A percentile compares a stretch with the other conserved stretches of the same genome.
Conservation (phyloP, 2,888 invertebrate species). For the Apotomis capreana region DNA sequence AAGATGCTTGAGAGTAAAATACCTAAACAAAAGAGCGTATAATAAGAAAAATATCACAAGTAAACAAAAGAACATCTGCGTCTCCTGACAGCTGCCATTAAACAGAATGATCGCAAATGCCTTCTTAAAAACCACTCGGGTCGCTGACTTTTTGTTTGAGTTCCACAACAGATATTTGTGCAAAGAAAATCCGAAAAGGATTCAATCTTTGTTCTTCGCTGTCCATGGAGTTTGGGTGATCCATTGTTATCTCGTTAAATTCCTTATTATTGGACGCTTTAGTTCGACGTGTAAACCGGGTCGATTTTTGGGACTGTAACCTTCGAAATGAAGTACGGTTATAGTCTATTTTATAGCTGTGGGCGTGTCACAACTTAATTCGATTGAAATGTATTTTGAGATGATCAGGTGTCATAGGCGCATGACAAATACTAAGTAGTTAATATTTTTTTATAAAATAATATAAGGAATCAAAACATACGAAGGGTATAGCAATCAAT, state of each 20-base stretch:
- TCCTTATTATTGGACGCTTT: background rate
- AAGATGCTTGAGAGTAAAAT: background rate
- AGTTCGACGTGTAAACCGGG: background rate
- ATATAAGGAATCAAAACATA: no score
- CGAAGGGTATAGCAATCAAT: no score
- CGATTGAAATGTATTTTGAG: no score
- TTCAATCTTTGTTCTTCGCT: constrained; percentile 20
- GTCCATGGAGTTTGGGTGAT: constrained; percentile 3
- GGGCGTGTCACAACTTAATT: no score
- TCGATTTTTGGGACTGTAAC: background rate
- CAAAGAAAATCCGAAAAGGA: constrained; percentile 12
- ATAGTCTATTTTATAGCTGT: no score
- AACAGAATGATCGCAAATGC: constrained; percentile 13
- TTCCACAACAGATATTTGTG: constrained; percentile 16
- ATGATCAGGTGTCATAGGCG: no score
- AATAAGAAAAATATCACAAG: constrained; percentile 1
- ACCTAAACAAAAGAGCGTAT: background rate
- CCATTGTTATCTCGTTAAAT: background rate
- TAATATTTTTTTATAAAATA: no score
- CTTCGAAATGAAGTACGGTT: no score
- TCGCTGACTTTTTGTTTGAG: constrained; percentile 16
- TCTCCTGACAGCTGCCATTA: constrained; percentile 13
- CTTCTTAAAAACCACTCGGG: background rate
- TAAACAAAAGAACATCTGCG: constrained; percentile 25
- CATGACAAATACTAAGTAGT: no score